These are phyloP conservation scores for Larimichthys polyactis DNA, from an alignment of 2,113 vertebrate genomes.

Conservation along the genomic window DNA sequence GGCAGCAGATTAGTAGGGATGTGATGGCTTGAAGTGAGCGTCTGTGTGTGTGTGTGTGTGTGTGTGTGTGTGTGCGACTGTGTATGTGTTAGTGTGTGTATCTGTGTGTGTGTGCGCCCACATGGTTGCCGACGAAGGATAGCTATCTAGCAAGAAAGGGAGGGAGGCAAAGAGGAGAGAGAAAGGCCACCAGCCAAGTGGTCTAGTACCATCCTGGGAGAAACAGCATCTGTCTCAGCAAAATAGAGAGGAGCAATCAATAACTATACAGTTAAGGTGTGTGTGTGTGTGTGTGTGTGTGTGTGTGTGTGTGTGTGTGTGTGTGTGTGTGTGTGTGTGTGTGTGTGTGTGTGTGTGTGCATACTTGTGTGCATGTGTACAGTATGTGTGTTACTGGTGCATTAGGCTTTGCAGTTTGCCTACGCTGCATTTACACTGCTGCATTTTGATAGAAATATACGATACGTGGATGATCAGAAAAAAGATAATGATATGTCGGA, in stretches of 20 bases:
- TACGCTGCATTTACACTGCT: constrained; percentile 45
- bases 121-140: constrained; percentile 60
- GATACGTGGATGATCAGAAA: not conserved
- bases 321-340: constrained; percentile 39
- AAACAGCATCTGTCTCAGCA: constrained; percentile 79
- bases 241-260: constrained; percentile 75
- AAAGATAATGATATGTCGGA: not conserved
- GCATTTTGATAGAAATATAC: constrained; percentile 22
- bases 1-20: constrained; percentile 50
- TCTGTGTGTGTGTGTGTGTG: constrained; percentile 29
- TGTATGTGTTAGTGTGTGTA: constrained; percentile 4
- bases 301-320: constrained; percentile 11
- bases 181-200: constrained; percentile 66
- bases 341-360: constrained; percentile 23
- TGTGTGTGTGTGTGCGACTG: constrained; percentile 5
- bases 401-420: constrained; percentile 41
- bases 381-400: constrained; percentile 32
- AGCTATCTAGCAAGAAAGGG: constrained; percentile 45
- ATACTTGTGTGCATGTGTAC: not conserved
- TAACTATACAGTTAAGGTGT: constrained; percentile 74
- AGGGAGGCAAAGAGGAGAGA: constrained; percentile 2
- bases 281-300: constrained; percentile 31
- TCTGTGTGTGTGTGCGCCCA: not conserved
- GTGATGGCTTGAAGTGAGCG: constrained; percentile 51
- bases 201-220: constrained; percentile 63